Evolutionary conservation across 1,140 invertebrate genomes (phyloP).

Genomic region (Stegodyphus dumicola): DNA sequence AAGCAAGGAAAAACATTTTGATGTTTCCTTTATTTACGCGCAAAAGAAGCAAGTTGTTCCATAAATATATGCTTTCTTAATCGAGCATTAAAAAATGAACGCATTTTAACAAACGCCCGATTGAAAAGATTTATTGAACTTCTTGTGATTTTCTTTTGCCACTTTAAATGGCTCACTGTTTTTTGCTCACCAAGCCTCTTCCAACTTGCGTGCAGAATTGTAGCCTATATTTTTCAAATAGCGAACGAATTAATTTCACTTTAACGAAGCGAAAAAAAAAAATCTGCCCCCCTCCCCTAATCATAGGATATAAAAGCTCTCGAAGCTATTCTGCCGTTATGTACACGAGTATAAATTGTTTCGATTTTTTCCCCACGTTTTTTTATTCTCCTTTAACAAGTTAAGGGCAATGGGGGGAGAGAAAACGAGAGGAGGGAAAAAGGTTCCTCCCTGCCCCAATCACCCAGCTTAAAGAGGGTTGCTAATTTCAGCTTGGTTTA

Average conservation of each 20-base stretch:
- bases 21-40: background rate
- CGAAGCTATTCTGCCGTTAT: constrained; percentile 59
- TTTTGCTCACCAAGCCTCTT: constrained; percentile 18
- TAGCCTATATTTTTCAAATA: constrained; percentile 61
- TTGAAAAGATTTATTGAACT: constrained; percentile 59
- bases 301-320: constrained; percentile 58
- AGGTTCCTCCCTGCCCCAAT: constrained; percentile 47
- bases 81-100: constrained; percentile 57
- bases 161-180: constrained; percentile 42
- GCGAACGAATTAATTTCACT: constrained; percentile 60
- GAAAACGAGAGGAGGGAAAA: constrained; percentile 49
- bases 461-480: constrained; percentile 50
- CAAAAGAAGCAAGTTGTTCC: background rate
- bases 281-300: constrained; percentile 6
- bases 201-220: constrained; percentile 49
- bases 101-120: constrained; percentile 53
- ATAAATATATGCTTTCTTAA: constrained; percentile 57
- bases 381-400: constrained; percentile 42
- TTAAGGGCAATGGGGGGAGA: constrained; percentile 31
- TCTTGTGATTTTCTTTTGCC: constrained; percentile 49
- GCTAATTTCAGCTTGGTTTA: constrained; percentile 62
- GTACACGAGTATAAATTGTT: constrained; percentile 60
- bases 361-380: constrained; percentile 45
- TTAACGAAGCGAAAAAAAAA: constrained; percentile 53
- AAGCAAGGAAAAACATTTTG: background rate